phyloP scores from a whole-genome alignment of 2,797 vertebrate species.

The Eupleurogrammus muticus region DNA sequence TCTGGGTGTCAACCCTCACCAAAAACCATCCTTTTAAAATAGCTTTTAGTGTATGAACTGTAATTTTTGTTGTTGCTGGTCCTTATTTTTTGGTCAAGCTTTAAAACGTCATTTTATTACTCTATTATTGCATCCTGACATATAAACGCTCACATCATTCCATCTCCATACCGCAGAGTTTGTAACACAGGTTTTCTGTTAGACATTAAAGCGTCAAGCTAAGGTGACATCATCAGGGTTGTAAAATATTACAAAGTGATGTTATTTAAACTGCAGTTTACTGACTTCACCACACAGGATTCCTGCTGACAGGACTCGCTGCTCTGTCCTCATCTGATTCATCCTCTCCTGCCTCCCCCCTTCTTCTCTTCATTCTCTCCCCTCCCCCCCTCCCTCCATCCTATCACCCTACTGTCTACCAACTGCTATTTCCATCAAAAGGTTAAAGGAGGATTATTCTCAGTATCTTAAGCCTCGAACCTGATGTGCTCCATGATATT shows the following conservation, averaged over 20 bases:
- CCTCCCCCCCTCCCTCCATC: background rate
- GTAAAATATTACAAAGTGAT: too few relatives aligned
- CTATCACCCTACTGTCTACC: background rate
- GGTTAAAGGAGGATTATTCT: slow-evolving; percentile 44
- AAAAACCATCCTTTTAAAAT: too few relatives aligned
- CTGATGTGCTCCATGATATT: slow-evolving; percentile 32
- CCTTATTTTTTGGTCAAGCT: too few relatives aligned
- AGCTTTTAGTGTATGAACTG: too few relatives aligned
- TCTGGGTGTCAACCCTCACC: too few relatives aligned
- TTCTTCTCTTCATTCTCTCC: background rate
- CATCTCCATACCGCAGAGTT: too few relatives aligned
- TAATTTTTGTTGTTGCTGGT: too few relatives aligned
- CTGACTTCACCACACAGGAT: background rate
- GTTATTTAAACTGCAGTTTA: background rate
- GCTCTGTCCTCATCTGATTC: background rate
- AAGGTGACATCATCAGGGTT: background rate
- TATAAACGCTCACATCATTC: too few relatives aligned
- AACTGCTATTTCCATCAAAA: slow-evolving; percentile 35
- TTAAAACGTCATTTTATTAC: too few relatives aligned
- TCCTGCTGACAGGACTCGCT: background rate
- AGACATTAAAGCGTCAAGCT: background rate
- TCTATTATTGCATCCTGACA: too few relatives aligned
- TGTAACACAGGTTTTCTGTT: too few relatives aligned
- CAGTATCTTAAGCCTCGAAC: slow-evolving; percentile 19
- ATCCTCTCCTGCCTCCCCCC: background rate